phyloP scores from a whole-genome alignment of 2,888 invertebrate genomes.

The Gastracanthus pulcherrimus region DNA sequence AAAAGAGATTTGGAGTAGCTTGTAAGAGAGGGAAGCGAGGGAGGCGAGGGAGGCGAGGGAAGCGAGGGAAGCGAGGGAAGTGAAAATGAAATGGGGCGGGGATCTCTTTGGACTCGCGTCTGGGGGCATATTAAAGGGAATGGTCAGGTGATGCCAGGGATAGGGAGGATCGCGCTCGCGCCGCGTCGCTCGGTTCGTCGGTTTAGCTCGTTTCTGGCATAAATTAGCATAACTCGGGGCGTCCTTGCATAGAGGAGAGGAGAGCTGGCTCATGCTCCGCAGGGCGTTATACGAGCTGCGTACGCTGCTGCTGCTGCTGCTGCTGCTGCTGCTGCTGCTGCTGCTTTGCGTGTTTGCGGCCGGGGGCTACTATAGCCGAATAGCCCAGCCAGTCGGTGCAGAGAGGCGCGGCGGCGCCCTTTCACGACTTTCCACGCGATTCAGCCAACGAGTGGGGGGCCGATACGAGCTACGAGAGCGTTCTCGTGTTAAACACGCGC shows the following conservation, averaged over 20 bases:
- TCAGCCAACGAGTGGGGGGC: not conserved
- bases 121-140: slow-evolving; percentile 24
- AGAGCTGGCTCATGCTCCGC: not conserved
- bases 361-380: no score
- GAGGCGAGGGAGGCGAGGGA: not conserved
- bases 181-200: no score
- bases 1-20: slow-evolving; percentile 13
- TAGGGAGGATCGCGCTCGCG: slow-evolving; percentile 26
- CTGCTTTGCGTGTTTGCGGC: no score
- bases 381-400: no score
- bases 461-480: not conserved
- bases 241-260: not conserved
- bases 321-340: no score
- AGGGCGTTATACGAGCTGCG: slow-evolving; percentile 21
- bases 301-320: not conserved
- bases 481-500: slow-evolving; percentile 30
- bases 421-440: slow-evolving; percentile 36
- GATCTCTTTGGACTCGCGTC: not conserved
- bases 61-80: slow-evolving; percentile 56
- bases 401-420: slow-evolving; percentile 14
- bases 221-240: slow-evolving; percentile 68
- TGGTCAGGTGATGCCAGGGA: slow-evolving; percentile 58
- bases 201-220: slow-evolving; percentile 64
- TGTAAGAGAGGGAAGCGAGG: not conserved
- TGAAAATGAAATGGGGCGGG: slow-evolving; percentile 58